Base-by-base conservation (phyloP, 2,888 invertebrate genomes). In the Coelinius sp. region DNA sequence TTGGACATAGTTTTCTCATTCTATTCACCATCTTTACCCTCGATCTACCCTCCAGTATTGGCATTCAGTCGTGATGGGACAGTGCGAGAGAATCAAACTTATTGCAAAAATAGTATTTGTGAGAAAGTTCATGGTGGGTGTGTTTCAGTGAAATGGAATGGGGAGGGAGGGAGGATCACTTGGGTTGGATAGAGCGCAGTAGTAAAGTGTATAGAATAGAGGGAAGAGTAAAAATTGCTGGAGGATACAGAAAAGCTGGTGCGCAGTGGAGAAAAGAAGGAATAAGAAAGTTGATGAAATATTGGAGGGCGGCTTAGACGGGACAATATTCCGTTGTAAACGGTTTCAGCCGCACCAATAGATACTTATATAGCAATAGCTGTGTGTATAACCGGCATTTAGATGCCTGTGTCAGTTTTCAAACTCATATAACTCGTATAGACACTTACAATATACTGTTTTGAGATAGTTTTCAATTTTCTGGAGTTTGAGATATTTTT, bases 241-340 rank as follows among this genome's bases (percentile, higher is more conserved):
- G 59, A 52, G 70, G 68, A 49, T 44, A 44, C 44, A 35, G 53
- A 46, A 52, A 12, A 22, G 38, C 12, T 27, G 38, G 17, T 25
- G 22, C 70, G 52, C 46, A 71, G 74, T 73, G 74, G 52, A 71
- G 75, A 81, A 81, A 83, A 83, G 79, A 79, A 83, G 80, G 82
- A 84, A 84, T 84, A 83, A 83, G 83, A 82, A 84, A 85, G 83
- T 85, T 86, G 86, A 86, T 86, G 86, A 86, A 86, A 86, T 86
- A 86, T 86, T 83, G 86, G 86, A 86, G 86, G 85, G 83, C 86
- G 84, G 84, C 86, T 86, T 85, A 85, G 81, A 78, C 82, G 81
- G 85, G 83, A 86, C 86, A 86, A 86, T 86, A 85, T 86, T 86
- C 85, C 78, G 83, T 82, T 84, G 85, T 84, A 85, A 84, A 85